phyloP scores from a whole-genome alignment of 2,888 invertebrate genomes.

The Melanchra persicariae region DNA sequence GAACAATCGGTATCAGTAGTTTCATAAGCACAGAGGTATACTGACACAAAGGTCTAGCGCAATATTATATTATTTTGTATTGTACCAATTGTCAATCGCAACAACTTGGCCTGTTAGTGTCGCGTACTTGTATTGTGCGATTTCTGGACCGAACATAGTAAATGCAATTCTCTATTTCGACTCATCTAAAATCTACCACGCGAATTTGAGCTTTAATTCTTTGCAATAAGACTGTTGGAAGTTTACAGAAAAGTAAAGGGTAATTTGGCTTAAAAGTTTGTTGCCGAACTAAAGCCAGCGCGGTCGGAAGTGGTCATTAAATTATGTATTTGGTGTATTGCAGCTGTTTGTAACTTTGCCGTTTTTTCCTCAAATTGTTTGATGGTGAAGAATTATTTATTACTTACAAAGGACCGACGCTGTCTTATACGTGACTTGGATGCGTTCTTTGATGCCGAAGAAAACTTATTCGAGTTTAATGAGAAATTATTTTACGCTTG shows the following conservation, averaged over 20 bases:
- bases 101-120: conserved; percentile 80
- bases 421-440: conserved; percentile 16
- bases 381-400: conserved; percentile 44
- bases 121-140: conserved; percentile 76
- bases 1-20: conserved; percentile 59
- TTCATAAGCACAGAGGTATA: conserved; percentile 71
- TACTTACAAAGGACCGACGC: conserved; percentile 25
- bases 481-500: not conserved
- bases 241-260: conserved; percentile 31
- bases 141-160: conserved; percentile 70
- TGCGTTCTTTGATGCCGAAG: not conserved
- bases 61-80: conserved; percentile 75
- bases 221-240: conserved; percentile 17
- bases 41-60: conserved; percentile 74
- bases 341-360: conserved; percentile 66
- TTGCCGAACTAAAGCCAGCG: conserved; percentile 66
- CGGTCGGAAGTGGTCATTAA: conserved; percentile 73
- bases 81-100: conserved; percentile 81
- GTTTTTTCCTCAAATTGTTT: conserved; percentile 49
- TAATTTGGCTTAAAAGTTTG: conserved; percentile 66
- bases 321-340: conserved; percentile 77
- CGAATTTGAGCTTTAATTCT: conserved; percentile 12
- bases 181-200: conserved; percentile 8
- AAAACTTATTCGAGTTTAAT: not conserved
- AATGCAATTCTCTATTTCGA: conserved; percentile 33